These are phyloP conservation scores for Dendrolimus punctatus DNA, from an alignment of 1,140 invertebrate species.

Conservation along the genomic window DNA sequence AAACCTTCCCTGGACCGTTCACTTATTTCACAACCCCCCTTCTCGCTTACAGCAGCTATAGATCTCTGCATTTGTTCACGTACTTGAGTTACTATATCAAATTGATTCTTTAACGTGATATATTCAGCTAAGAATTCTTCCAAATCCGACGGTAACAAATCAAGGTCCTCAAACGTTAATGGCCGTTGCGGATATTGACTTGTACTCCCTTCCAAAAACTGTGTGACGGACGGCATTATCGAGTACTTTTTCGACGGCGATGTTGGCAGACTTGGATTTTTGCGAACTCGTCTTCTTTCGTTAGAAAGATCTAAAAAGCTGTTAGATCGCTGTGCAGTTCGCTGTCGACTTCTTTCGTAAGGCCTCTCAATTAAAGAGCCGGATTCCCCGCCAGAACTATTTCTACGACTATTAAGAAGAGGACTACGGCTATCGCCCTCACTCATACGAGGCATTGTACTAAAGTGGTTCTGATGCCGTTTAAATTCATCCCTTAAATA, in stretches of 20 bases:
- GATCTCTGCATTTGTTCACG: constrained; percentile 77
- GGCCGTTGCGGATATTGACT: constrained; percentile 54
- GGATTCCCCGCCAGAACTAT: constrained; percentile 63
- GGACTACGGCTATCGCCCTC: constrained; percentile 80
- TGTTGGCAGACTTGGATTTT: constrained; percentile 58
- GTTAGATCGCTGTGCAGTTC: constrained; percentile 59
- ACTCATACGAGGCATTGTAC: constrained; percentile 74
- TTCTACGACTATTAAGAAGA: constrained; percentile 68
- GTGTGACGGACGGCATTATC: constrained; percentile 69
- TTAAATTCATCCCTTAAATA: constrained; percentile 53
- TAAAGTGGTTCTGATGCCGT: constrained; percentile 69
- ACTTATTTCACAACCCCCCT: constrained; percentile 72
- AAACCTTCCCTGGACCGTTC: constrained; percentile 72
- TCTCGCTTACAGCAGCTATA: constrained; percentile 59
- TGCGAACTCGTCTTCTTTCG: constrained; percentile 45
- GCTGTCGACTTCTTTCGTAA: constrained; percentile 43
- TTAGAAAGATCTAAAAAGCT: constrained; percentile 72
- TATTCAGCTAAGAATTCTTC: constrained; percentile 85
- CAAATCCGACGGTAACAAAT: constrained; percentile 83
- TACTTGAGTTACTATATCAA: constrained; percentile 84
- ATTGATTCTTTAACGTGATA: constrained; percentile 80
- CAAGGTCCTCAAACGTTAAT: constrained; percentile 73
- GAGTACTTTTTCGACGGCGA: constrained; percentile 57
- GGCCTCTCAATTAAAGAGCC: constrained; percentile 40
- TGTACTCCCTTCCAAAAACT: constrained; percentile 68